Conservation (phyloP, 1,140 invertebrate species). For the Ceratoteleas bidentatus region DNA sequence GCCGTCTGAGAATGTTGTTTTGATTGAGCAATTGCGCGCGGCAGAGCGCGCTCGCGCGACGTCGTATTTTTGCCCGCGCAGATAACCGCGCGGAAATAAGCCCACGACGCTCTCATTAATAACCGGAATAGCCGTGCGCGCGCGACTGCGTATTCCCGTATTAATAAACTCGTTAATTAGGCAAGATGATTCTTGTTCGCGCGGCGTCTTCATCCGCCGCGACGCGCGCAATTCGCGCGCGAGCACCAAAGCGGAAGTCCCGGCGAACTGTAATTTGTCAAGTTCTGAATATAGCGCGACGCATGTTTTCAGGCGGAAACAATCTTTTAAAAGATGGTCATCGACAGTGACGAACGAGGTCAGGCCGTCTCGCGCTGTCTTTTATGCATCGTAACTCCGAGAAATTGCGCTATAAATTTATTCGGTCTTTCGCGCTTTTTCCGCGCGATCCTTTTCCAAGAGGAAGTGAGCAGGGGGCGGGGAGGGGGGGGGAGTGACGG, state of each 20-base stretch:
- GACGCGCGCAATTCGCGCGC: constrained; percentile 18
- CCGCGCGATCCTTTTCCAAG: too few species aligned
- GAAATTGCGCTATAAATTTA: constrained; percentile 34
- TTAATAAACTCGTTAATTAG: constrained; percentile 54
- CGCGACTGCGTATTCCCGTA: too few species aligned
- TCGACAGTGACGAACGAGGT: constrained; percentile 47
- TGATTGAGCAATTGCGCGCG: constrained; percentile 45
- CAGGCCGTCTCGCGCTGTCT: constrained; percentile 19
- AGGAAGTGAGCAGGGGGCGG: too few species aligned
- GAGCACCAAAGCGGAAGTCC: constrained; percentile 43
- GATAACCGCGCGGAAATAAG: constrained; percentile 45
- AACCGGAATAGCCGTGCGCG: constrained; percentile 25
- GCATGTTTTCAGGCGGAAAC: constrained; percentile 49
- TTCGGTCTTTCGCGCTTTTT: constrained; percentile 20
- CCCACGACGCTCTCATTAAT: constrained; percentile 46
- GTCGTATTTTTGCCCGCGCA: constrained; percentile 35
- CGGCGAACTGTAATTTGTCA: constrained; percentile 45
- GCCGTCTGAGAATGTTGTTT: constrained; percentile 56
- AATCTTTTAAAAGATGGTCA: constrained; percentile 45
- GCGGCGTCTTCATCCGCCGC: constrained; percentile 14
- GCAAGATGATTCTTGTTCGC: constrained; percentile 37
- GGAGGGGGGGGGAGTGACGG: too few species aligned
- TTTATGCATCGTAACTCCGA: constrained; percentile 28
- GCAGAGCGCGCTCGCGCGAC: constrained; percentile 12
- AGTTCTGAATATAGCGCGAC: constrained; percentile 57